Evolutionary conservation across 2,113 vertebrate species (phyloP).

Genomic region (Melanostigma gelatinosum): DNA sequence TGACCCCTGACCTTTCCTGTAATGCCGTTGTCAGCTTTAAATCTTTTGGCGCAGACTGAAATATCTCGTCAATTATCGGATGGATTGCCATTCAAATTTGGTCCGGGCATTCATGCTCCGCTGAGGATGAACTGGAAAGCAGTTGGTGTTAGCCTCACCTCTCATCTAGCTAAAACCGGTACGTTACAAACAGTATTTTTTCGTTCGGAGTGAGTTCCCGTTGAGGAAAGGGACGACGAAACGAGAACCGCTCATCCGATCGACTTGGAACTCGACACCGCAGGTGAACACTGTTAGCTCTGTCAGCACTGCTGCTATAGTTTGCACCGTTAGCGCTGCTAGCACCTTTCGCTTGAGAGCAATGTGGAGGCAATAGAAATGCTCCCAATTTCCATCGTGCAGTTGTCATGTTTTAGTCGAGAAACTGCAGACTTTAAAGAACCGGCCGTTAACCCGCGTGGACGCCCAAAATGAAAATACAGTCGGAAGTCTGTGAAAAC

Average conservation of each 20-base stretch:
- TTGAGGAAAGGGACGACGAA: no score
- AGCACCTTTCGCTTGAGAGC: no score
- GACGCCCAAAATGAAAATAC: slow-evolving; percentile 9
- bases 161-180: background rate
- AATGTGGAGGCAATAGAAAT: no score
- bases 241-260: no score
- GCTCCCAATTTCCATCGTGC: slow-evolving; percentile 15
- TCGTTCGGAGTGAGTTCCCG: no score
- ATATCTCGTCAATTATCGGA: background rate
- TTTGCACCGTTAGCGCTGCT: no score
- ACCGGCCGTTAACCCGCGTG: background rate
- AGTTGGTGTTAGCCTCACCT: background rate
- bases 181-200: no score
- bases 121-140: background rate
- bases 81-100: background rate
- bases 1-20: background rate
- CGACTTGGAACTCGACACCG: no score
- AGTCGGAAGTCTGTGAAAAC: background rate
- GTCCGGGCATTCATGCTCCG: background rate
- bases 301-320: no score
- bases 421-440: slow-evolving; percentile 35
- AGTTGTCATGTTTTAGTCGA: slow-evolving; percentile 29
- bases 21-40: background rate
- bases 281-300: no score
- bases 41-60: background rate